Conservation (phyloP, 2,113 vertebrate genomes). For the Nerophis ophidion region DNA sequence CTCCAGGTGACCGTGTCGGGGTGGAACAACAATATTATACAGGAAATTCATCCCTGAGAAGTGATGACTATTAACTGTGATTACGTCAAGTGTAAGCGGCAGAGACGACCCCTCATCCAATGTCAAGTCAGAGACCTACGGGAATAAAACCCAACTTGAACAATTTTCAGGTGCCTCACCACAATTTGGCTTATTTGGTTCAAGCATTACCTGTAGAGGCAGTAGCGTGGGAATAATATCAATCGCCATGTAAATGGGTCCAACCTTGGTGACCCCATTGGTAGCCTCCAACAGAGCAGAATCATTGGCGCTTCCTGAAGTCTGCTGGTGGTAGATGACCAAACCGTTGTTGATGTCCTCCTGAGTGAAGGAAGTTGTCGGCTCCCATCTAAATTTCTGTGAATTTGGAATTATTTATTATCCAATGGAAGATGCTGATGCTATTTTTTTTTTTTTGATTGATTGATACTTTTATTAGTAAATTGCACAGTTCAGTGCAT, state of each 20-base stretch:
- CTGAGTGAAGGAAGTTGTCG: conserved; percentile 73
- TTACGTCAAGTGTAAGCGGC: conserved; percentile 64
- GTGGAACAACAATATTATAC: conserved; percentile 74
- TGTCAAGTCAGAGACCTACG: conserved; percentile 64
- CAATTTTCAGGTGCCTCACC: neutral
- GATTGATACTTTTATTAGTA: no score
- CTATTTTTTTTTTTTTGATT: no score
- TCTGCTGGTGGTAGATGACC: conserved; percentile 75
- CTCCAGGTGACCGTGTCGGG: conserved; percentile 76
- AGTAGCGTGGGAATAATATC: conserved; percentile 77
- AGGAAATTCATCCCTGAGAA: conserved; percentile 76
- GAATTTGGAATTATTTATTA: neutral
- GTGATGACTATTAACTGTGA: conserved; percentile 74
- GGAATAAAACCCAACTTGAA: conserved; percentile 1
- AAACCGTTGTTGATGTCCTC: conserved; percentile 74
- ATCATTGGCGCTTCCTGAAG: conserved; percentile 64
- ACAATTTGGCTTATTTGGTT: neutral
- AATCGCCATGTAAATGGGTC: conserved; percentile 67
- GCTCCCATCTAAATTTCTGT: conserved; percentile 25
- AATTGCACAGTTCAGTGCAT: no score
- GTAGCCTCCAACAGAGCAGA: conserved; percentile 71
- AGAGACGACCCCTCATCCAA: conserved; percentile 78
- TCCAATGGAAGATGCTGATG: neutral
- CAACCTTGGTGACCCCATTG: conserved; percentile 68
- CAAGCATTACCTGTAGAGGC: conserved; percentile 64